Evolutionary conservation across 2,113 vertebrate species (phyloP).

Genomic region (Mormoops blainvillei): DNA sequence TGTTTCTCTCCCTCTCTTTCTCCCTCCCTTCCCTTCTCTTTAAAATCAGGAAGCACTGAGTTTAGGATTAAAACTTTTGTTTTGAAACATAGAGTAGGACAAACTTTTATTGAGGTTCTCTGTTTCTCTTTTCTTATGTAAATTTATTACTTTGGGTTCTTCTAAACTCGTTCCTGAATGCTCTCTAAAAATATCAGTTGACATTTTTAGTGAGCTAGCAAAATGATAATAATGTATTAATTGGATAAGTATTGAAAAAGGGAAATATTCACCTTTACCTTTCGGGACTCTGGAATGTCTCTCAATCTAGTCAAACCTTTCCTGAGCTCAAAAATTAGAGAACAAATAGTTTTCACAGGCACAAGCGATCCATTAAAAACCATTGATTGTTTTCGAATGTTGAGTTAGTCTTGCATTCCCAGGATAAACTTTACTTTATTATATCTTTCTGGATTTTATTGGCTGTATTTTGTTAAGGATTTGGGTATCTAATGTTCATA

Average conservation of each 20-base stretch:
- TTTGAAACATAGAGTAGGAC: not conserved
- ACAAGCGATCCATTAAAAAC: not conserved
- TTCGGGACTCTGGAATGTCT: not conserved
- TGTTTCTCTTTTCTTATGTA: too few relatives aligned
- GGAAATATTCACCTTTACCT: not conserved
- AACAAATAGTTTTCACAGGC: not conserved
- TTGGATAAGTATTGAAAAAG: not conserved
- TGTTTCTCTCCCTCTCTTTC: too few relatives aligned
- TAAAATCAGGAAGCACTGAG: too few relatives aligned
- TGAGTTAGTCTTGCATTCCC: not conserved
- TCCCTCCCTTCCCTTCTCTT: too few relatives aligned
- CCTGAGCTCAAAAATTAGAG: not conserved
- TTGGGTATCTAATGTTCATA: not conserved
- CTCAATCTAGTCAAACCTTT: not conserved
- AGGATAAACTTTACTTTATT: not conserved
- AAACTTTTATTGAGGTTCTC: not conserved
- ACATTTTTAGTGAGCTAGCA: not conserved
- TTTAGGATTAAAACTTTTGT: not conserved
- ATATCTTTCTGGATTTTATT: not conserved
- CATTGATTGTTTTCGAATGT: not conserved
- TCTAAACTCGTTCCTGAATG: not conserved
- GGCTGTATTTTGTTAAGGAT: not conserved
- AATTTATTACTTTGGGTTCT: not conserved
- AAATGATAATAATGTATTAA: not conserved
- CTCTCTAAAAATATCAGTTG: not conserved